Base-by-base conservation (phyloP, 30 jellyfish, hydroid and myxozoan species). In the Aurelia sp. region DNA sequence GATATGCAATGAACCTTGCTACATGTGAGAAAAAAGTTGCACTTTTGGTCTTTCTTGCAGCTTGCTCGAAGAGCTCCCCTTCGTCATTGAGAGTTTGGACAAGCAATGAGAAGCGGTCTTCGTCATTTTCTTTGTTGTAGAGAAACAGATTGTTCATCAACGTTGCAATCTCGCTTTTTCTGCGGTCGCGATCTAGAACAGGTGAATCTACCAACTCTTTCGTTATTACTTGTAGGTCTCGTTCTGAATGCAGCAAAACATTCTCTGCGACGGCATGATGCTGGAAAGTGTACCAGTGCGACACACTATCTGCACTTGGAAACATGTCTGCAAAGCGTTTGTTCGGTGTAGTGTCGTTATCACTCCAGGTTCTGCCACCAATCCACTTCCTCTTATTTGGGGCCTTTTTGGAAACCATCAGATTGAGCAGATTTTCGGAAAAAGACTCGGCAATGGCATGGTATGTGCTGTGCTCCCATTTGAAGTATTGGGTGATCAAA, bases 11-110 rank as follows among this genome's bases (percentile, higher is more conserved):
- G 53, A 9, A 81, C 47, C 91, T 67, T 13, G 91, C 91, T 3
- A 23, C 84, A 62, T 81, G 91, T 5, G 91, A 68, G 58, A 0
- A 81, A 69, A 81, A 68, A 6, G 71, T 44, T 0, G 72, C 91
- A 71, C 68, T 85, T 52, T 55, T 68, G 57, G 91, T 81, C 68
- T 57, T 74, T 58, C 40, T 68, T 40, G 91, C 91, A 6, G 78
- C 91, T 21, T 68, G 78, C 58, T 81, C 78, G 30, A 81, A 61
- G 0, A 60, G 35, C 60, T 77, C 41, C 1, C 91, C 85, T 13
- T 84, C 78, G 18, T 55, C 62, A 4, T 37, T 37, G 48, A 81
- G 70, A 35, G 69, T 52, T 4, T 27, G 23, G 27, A 81, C 66
- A 4, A 81, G 83, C 22, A 16, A 27, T 27, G 91, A 55, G 44